phyloP scores from a whole-genome alignment of 2,888 invertebrate genomes.

The Teleogryllus oceanicus region DNA sequence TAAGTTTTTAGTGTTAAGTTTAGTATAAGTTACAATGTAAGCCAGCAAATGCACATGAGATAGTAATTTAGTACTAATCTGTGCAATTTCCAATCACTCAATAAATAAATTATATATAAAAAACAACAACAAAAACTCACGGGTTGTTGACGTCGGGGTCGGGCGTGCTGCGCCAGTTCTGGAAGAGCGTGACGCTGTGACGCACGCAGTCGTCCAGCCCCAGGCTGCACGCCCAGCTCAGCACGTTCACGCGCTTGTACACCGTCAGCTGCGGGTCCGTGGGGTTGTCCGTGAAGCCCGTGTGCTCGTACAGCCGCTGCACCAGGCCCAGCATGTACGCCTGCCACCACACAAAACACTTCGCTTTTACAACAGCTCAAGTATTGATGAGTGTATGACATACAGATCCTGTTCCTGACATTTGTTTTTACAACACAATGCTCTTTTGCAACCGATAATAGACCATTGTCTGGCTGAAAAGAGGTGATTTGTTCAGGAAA shows the following conservation, averaged over 20 bases:
- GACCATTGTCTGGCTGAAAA: too few species aligned
- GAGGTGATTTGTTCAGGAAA: too few species aligned
- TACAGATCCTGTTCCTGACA: too few species aligned
- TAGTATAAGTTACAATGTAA: too few species aligned
- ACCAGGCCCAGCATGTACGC: conserved; percentile 65
- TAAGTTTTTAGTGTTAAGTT: too few species aligned
- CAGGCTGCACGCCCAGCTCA: conserved; percentile 71
- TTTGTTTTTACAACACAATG: too few species aligned
- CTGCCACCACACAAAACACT: conserved; percentile 49
- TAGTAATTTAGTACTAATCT: too few species aligned
- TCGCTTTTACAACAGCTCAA: background rate
- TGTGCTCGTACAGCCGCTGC: conserved; percentile 61
- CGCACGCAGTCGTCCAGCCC: conserved; percentile 70
- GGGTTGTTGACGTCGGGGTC: conserved; percentile 72
- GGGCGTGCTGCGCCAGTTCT: conserved; percentile 69
- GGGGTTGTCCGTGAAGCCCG: conserved; percentile 64
- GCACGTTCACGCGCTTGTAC: conserved; percentile 66
- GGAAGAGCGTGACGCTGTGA: conserved; percentile 68
- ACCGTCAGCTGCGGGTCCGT: conserved; percentile 65
- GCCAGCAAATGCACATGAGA: too few species aligned
- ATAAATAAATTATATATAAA: too few species aligned
- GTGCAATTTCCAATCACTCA: too few species aligned
- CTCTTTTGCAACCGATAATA: too few species aligned
- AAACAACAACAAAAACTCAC: too few species aligned
- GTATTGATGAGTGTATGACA: background rate